Evolutionary conservation across 2,797 vertebrate species (phyloP), one percentile per base, ranked within the genome.

Genomic region (Trematomus bernacchii): DNA sequence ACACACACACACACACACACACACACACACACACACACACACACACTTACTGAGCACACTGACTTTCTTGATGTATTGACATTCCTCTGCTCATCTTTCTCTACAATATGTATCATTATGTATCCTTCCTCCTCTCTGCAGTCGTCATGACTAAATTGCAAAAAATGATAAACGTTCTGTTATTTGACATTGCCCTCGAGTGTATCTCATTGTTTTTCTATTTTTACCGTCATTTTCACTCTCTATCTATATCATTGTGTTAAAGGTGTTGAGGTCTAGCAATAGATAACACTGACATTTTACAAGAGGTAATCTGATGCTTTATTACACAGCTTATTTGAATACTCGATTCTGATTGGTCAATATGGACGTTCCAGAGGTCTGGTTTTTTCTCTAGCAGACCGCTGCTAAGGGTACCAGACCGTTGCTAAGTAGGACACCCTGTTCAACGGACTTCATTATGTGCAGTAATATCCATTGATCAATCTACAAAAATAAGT

Each of bases 201-300:
- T 69, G 64, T 46, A 13, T 9, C 58, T 33, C 18, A 37, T 37
- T 37, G 6, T 37, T 23, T 62, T 21, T 50, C 7, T 6, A 18
- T n/a, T 48, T 68, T 73, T 6, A 37, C 6, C 2, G 43, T 67
- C 11, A 50, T 48, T 73, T 73, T 74, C 7, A 15, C n/a, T 76
- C 8, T 78, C n/a, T 55, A 8, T 76, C 47, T 66, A 57, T 80
- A 48, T 61, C 91, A 91, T 93, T 93, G 93, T 19, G 79, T 67
- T 89, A 92, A 93, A 92, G 71, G 43, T 65, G 62, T 75, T 40
- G 21, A 43, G 58, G 13, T 21, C 76, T 87, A 80, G 90, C 92
- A 85, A 88, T 90, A 75, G 89, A 37, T 40, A 90, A 91, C 68
- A 52, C 80, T 90, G 89, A 87, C 91, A 92, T 93, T 91, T 90